These are phyloP conservation scores for Synanthedon vespiformis DNA, from an alignment of 2,888 invertebrate species.

Conservation along the genomic window DNA sequence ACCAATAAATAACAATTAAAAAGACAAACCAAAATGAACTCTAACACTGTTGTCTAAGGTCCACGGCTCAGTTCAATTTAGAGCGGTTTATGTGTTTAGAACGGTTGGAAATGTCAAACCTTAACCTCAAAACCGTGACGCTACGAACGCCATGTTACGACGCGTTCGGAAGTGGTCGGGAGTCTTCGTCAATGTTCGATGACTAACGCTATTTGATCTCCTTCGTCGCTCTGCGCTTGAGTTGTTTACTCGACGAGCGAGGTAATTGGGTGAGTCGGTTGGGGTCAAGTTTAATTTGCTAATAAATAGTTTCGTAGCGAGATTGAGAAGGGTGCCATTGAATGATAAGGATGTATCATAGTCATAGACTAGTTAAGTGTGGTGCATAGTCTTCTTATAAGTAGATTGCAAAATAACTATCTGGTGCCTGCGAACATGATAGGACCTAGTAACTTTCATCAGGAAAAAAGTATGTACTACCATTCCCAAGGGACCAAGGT, in stretches of 20 bases:
- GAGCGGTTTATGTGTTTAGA: slow-evolving; percentile 24
- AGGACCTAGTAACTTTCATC: too few species aligned
- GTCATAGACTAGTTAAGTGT: slow-evolving; percentile 38
- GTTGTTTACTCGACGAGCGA: background rate
- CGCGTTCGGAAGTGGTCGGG: slow-evolving; percentile 38
- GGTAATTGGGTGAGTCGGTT: background rate
- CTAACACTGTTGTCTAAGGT: background rate
- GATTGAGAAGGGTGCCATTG: slow-evolving; percentile 32
- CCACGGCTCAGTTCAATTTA: background rate
- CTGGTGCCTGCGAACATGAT: too few species aligned
- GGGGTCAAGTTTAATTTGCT: background rate
- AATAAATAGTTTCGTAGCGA: slow-evolving; percentile 1
- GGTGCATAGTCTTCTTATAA: slow-evolving; percentile 9
- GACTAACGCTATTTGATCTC: slow-evolving; percentile 2
- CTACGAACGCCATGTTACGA: slow-evolving; percentile 47
- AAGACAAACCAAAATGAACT: background rate
- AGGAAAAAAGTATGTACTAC: background rate
- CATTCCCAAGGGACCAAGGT: too few species aligned
- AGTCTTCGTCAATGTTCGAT: slow-evolving; percentile 25
- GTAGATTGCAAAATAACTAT: background rate
- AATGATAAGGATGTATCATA: slow-evolving; percentile 47
- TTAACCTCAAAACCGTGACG: slow-evolving; percentile 69
- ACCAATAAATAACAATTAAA: background rate
- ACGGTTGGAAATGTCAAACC: slow-evolving; percentile 64
- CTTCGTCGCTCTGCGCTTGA: background rate